Evolutionary conservation across 2,113 vertebrate species (phyloP).

Genomic region (Pelodiscus sinensis): DNA sequence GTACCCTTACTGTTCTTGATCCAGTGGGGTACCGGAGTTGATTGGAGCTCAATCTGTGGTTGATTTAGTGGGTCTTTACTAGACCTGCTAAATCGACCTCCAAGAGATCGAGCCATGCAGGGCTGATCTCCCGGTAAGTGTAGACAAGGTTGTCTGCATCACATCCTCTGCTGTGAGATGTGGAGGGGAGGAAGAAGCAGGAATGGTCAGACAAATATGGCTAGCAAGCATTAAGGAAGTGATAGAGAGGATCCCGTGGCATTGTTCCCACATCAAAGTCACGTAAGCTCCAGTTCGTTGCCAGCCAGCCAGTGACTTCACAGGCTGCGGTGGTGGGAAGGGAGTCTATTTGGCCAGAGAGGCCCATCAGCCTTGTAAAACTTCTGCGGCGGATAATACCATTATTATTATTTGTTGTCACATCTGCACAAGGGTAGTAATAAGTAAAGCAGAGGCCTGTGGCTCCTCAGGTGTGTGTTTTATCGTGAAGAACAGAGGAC

Average conservation of each 20-base stretch:
- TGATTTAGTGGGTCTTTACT: too few relatives aligned
- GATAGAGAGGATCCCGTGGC: background rate
- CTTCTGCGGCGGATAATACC: background rate
- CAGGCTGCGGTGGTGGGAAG: background rate
- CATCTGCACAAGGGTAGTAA: background rate
- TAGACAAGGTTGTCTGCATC: background rate
- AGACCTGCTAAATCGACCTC: too few relatives aligned
- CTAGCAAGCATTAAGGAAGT: background rate
- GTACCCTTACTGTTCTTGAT: too few relatives aligned
- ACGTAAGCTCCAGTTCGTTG: background rate
- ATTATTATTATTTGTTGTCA: background rate
- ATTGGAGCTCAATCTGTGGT: too few relatives aligned
- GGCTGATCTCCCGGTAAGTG: too few relatives aligned
- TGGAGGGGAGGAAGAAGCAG: slow-evolving; percentile 5
- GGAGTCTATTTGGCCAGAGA: background rate
- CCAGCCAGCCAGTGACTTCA: background rate
- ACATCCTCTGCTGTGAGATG: background rate
- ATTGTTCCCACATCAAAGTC: background rate
- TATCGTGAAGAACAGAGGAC: background rate
- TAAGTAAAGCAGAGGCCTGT: background rate
- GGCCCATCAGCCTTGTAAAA: fast-evolving
- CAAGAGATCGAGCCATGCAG: too few relatives aligned
- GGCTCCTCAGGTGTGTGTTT: background rate
- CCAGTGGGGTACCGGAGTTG: too few relatives aligned
- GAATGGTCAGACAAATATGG: background rate